A percentile compares a stretch with the other conserved stretches of the same genome.
Evolutionary conservation across 2,113 vertebrate genomes (phyloP).

Genomic region (Acanthisitta chloris): DNA sequence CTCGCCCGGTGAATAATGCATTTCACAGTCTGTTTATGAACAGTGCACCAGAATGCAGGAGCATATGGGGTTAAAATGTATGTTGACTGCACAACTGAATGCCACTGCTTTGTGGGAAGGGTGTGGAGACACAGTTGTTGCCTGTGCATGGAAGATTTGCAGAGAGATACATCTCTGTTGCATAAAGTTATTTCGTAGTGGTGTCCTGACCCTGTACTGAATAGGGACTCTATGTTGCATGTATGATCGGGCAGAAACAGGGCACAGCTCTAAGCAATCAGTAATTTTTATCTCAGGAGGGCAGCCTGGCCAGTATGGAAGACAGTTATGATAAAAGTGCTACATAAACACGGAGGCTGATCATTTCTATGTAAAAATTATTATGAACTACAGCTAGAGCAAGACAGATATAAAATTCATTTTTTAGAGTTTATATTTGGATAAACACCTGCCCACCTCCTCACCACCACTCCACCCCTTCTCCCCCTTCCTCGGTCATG

Average conservation of each 20-base stretch:
- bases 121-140: constrained; percentile 1
- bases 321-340: not conserved
- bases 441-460: not conserved
- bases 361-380: not conserved
- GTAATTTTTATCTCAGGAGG: not conserved
- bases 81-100: not conserved
- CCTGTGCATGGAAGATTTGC: not conserved
- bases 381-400: not conserved
- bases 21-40: not conserved
- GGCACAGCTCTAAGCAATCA: not conserved
- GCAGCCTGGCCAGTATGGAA: not conserved
- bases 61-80: not conserved
- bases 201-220: not conserved
- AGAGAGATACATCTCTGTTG: not conserved
- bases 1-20: not conserved
- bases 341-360: not conserved
- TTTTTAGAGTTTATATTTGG: not conserved
- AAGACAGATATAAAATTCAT: not conserved
- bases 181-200: not conserved
- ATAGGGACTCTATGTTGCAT: not conserved
- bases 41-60: not conserved
- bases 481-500: not conserved
- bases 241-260: not conserved
- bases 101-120: constrained; percentile 10
- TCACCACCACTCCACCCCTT: not conserved